Evolutionary conservation across 2,888 invertebrate species (phyloP).

Genomic region (Trichacis sp.): DNA sequence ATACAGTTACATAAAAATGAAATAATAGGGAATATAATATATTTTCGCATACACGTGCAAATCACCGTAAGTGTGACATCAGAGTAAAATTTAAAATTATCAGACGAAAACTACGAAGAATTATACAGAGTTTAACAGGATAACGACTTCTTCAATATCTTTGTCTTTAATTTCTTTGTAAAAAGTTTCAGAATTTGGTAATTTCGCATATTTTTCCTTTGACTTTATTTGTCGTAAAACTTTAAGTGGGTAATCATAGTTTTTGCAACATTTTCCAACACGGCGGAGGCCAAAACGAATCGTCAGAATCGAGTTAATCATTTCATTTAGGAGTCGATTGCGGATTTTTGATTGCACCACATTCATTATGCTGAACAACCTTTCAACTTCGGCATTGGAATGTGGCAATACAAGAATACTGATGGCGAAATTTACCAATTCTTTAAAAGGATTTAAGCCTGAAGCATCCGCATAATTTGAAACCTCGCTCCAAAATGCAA

Average conservation of each 20-base stretch:
- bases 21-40: too few species aligned
- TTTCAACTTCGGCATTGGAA: constrained; percentile 43
- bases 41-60: too few species aligned
- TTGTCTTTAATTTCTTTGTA: too few species aligned
- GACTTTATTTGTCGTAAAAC: too few species aligned
- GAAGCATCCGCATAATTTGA: constrained; percentile 30
- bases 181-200: too few species aligned
- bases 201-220: too few species aligned
- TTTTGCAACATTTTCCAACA: constrained; percentile 9
- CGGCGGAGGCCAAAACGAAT: constrained; percentile 10
- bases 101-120: too few species aligned
- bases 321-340: constrained; percentile 22
- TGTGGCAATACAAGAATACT: constrained; percentile 34
- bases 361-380: constrained; percentile 43
- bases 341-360: constrained; percentile 36
- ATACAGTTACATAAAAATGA: too few species aligned
- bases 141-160: too few species aligned
- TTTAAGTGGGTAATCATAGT: neutral
- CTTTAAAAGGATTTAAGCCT: constrained; percentile 26
- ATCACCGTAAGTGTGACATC: too few species aligned
- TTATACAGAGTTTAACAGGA: too few species aligned
- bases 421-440: constrained; percentile 33
- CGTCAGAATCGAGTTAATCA: constrained; percentile 23
- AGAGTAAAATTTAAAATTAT: too few species aligned
- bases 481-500: constrained; percentile 28